phyloP scores from a whole-genome alignment of 2,113 vertebrate genomes.

The Nothocercus julius region DNA sequence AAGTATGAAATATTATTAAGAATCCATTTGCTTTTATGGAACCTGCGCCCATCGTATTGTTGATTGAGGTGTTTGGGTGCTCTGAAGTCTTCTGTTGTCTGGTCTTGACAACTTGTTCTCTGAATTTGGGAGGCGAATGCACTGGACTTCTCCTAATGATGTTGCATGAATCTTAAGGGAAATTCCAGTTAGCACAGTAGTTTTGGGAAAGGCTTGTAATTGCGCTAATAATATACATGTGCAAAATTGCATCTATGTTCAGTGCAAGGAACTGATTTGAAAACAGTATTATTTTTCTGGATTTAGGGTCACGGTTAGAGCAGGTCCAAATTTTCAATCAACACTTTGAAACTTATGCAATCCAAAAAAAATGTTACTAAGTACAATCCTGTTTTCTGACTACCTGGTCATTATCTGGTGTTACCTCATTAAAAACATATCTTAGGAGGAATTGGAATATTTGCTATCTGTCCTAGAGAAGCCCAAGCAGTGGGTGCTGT shows the following conservation, averaged over 20 bases:
- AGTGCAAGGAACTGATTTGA: not conserved
- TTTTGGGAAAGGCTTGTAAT: not conserved
- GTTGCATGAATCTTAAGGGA: not conserved
- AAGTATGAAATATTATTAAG: not conserved
- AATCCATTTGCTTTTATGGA: not conserved
- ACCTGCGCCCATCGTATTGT: accelerated
- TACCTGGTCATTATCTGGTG: not conserved
- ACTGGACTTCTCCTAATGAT: not conserved
- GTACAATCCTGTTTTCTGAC: not conserved
- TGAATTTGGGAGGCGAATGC: not conserved
- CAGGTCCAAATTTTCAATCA: not conserved
- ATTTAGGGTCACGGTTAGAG: not conserved
- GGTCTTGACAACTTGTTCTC: not conserved
- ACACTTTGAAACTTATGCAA: not conserved
- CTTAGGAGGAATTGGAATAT: not conserved
- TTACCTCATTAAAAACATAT: not conserved
- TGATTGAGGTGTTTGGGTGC: not conserved
- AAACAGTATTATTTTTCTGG: not conserved
- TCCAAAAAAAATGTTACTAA: not conserved
- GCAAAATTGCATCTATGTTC: not conserved
- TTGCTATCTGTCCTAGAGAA: constrained; percentile 31
- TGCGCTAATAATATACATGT: not conserved
- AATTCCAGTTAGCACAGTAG: constrained; percentile 20
- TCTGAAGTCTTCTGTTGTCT: not conserved
- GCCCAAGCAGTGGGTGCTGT: not conserved